phyloP scores from a whole-genome alignment of 2,888 invertebrate genomes.

The Tigriopus californicus region DNA sequence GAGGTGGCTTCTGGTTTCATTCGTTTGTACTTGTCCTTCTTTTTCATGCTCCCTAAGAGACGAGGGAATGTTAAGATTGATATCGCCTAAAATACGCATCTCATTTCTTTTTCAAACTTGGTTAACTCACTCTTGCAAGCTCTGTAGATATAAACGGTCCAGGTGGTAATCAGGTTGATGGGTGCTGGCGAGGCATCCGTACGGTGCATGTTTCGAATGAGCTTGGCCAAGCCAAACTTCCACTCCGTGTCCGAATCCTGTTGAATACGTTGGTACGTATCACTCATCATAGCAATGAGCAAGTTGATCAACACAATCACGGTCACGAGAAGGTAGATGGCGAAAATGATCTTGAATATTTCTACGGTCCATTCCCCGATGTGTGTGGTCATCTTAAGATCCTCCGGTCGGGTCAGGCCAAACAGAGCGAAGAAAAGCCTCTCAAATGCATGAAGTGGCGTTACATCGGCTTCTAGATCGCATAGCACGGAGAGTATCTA shows the following conservation, averaged over 20 bases:
- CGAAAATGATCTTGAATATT: slow-evolving; percentile 59
- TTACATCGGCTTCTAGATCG: slow-evolving; percentile 50
- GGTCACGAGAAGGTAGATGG: slow-evolving; percentile 92
- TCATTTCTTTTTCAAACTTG: neutral
- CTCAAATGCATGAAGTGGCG: slow-evolving; percentile 80
- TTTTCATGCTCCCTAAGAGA: slow-evolving; percentile 5
- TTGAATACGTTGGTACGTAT: slow-evolving; percentile 89
- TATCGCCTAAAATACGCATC: no score
- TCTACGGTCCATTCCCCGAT: slow-evolving; percentile 37
- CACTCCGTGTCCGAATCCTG: slow-evolving; percentile 99
- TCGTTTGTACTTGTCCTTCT: slow-evolving; percentile 11
- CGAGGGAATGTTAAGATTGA: neutral
- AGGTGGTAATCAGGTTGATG: slow-evolving; percentile 84
- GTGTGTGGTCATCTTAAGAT: neutral
- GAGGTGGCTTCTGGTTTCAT: slow-evolving; percentile 1
- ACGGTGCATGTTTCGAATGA: slow-evolving; percentile 93
- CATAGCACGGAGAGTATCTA: slow-evolving; percentile 20
- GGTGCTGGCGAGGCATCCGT: slow-evolving; percentile 95
- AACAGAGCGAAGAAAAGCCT: slow-evolving; percentile 95
- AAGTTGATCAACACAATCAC: slow-evolving; percentile 95
- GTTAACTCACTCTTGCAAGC: slow-evolving; percentile 1
- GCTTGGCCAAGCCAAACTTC: slow-evolving; percentile 96
- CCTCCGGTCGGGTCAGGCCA: slow-evolving; percentile 56
- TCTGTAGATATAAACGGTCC: slow-evolving; percentile 53
- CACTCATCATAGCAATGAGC: slow-evolving; percentile 99